phyloP scores from a whole-genome alignment of 1,140 invertebrate genomes.

The Brachionus paranguensis region DNA sequence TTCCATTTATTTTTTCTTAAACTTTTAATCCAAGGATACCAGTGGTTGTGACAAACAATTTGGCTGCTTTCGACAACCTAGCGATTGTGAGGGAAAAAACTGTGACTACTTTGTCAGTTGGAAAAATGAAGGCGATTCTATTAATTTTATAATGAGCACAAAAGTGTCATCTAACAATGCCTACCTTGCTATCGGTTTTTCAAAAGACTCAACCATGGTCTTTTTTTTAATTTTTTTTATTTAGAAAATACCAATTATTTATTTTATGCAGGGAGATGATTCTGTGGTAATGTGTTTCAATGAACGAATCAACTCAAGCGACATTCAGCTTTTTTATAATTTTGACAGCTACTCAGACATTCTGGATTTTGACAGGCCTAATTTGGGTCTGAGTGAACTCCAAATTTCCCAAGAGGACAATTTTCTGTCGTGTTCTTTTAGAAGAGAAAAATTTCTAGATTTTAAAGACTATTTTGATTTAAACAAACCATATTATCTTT shows the following conservation, averaged over 20 bases:
- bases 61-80: not conserved
- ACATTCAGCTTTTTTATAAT: not conserved
- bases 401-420: not conserved
- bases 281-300: not conserved
- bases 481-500: not conserved
- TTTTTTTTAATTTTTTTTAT: not conserved
- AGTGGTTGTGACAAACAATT: not conserved
- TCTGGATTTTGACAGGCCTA: not conserved
- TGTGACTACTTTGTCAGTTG: not conserved
- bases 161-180: not conserved
- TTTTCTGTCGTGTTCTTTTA: constrained; percentile 11
- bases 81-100: not conserved
- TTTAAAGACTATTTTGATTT: not conserved
- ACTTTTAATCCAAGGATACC: not conserved
- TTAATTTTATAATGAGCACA: not conserved
- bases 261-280: not conserved
- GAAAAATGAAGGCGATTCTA: not conserved
- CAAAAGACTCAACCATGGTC: not conserved
- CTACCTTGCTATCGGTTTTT: constrained; percentile 4
- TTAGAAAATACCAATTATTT: not conserved
- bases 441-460: not conserved
- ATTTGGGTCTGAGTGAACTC: not conserved
- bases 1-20: not conserved
- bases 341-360: not conserved
- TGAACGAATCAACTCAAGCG: not conserved